phyloP scores from a whole-genome alignment of 2,113 vertebrate genomes.

The Poecilia latipinna region DNA sequence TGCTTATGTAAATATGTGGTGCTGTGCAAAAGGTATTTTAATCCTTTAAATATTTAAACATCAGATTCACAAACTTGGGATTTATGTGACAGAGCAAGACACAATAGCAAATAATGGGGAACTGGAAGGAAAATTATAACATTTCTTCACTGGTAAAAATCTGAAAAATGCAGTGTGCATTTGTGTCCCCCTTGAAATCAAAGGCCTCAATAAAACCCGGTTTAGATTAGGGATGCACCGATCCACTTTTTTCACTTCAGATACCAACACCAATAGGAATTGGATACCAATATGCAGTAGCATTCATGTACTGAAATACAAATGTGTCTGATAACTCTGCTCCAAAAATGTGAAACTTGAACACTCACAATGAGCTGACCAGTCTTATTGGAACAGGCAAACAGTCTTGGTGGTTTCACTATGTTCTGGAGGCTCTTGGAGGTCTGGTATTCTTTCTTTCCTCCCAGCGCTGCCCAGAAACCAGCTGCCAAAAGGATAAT shows the following conservation, averaged over 20 bases:
- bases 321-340: too few relatives aligned
- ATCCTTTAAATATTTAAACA: background rate
- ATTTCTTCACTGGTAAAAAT: background rate
- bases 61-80: background rate
- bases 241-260: too few relatives aligned
- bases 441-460: conserved; percentile 78
- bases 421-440: conserved; percentile 63
- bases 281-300: too few relatives aligned
- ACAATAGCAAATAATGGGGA: background rate
- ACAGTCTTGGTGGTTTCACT: conserved; percentile 71
- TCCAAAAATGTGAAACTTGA: background rate
- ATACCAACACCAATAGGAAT: too few relatives aligned
- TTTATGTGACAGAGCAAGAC: background rate
- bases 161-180: background rate
- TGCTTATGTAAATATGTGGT: background rate
- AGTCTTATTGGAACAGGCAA: conserved; percentile 81
- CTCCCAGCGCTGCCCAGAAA: conserved; percentile 79
- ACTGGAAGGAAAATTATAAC: background rate
- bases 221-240: too few relatives aligned
- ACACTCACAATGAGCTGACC: conserved; percentile 77
- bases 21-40: background rate
- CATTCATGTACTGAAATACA: too few relatives aligned
- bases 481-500: conserved; percentile 46
- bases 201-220: background rate
- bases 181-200: background rate